Evolutionary conservation across 2,797 vertebrate species (phyloP).

Genomic region (Coreius guichenoti): DNA sequence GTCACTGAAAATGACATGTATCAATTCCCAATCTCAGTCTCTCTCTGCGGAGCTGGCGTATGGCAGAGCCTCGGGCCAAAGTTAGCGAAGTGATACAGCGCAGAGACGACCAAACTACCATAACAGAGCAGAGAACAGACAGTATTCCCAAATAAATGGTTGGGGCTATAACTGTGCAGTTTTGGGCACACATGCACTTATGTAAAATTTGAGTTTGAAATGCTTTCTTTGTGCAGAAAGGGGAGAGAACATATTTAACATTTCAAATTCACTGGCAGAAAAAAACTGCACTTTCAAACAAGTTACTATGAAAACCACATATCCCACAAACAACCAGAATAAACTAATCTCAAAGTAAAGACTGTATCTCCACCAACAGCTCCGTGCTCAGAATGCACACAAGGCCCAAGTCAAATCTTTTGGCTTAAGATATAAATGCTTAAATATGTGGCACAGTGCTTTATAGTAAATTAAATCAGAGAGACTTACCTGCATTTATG

Average conservation of each 20-base stretch:
- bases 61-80: slow-evolving; percentile 16
- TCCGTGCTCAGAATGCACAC: neutral
- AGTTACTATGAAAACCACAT: slow-evolving; percentile 3
- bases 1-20: slow-evolving; percentile 25
- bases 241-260: neutral
- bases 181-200: neutral
- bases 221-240: neutral
- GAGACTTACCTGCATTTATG: slow-evolving; percentile 37
- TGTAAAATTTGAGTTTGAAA: slow-evolving; percentile 1
- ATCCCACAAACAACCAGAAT: slow-evolving; percentile 28
- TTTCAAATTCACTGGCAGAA: neutral
- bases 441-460: neutral
- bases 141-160: neutral
- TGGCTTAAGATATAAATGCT: neutral
- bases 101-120: neutral
- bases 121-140: neutral
- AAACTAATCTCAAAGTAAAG: slow-evolving; percentile 24
- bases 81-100: neutral
- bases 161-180: neutral
- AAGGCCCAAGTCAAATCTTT: neutral
- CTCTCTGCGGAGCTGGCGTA: neutral
- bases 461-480: neutral
- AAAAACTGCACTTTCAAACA: slow-evolving; percentile 3
- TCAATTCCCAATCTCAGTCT: neutral
- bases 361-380: slow-evolving; percentile 10